These are phyloP conservation scores for Cichlasoma orientale DNA, from an alignment of 2,797 vertebrate species.

Conservation along the genomic window DNA sequence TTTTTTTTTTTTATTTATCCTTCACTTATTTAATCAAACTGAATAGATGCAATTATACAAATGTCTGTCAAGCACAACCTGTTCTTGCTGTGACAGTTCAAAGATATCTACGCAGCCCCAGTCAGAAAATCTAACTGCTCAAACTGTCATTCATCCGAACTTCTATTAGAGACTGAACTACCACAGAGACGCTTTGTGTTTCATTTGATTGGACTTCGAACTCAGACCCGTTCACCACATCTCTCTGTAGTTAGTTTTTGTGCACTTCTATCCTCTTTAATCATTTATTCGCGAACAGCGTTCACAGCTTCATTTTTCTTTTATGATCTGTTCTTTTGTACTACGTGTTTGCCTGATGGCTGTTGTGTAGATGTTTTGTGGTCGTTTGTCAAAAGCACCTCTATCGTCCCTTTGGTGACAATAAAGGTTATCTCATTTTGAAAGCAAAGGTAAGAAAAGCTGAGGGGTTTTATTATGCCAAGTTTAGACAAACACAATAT, in stretches of 20 bases:
- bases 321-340: neutral
- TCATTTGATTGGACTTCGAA: neutral
- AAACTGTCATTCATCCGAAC: neutral
- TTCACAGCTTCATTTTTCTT: neutral
- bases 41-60: neutral
- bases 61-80: neutral
- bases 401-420: neutral
- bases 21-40: neutral
- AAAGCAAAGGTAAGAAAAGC: neutral
- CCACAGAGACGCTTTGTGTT: neutral
- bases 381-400: neutral
- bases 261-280: neutral
- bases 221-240: rapidly evolving
- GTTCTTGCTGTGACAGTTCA: neutral
- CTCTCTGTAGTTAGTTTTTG: neutral
- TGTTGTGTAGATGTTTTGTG: neutral
- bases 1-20: neutral
- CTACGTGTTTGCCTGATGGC: rapidly evolving
- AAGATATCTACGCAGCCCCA: neutral
- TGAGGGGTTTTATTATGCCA: neutral
- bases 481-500: neutral
- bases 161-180: neutral
- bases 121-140: neutral
- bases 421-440: neutral
- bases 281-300: neutral